phyloP scores from a whole-genome alignment of 2,888 invertebrate species.

The Molorchus minor region DNA sequence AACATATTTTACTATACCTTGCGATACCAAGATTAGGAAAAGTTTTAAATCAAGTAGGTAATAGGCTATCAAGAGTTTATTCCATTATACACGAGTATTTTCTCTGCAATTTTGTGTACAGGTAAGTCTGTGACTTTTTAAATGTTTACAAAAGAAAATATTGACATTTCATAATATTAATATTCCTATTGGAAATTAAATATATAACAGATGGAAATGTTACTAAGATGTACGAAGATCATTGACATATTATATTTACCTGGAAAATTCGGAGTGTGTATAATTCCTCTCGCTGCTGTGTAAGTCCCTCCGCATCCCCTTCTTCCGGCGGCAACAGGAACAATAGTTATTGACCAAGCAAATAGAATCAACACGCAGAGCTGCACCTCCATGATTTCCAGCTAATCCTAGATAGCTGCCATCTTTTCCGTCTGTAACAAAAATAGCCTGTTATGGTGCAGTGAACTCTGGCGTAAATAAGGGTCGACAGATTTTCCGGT shows the following conservation, averaged over 20 bases:
- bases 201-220: too few relatives aligned
- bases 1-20: too few relatives aligned
- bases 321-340: constrained; percentile 19
- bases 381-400: neutral
- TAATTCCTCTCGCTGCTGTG: constrained; percentile 72
- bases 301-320: constrained; percentile 73
- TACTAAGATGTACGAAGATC: neutral
- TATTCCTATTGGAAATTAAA: too few relatives aligned
- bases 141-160: too few relatives aligned
- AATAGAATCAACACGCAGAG: neutral
- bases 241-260: constrained; percentile 29
- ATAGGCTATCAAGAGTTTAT: too few relatives aligned
- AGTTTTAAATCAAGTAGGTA: too few relatives aligned
- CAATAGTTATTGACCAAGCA: neutral
- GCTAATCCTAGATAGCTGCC: neutral
- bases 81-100: too few relatives aligned
- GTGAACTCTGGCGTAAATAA: neutral
- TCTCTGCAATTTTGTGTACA: too few relatives aligned
- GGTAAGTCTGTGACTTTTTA: too few relatives aligned
- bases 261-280: constrained; percentile 88
- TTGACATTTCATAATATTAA: too few relatives aligned
- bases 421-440: constrained; percentile 11
- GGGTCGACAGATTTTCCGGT: neutral
- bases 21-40: too few relatives aligned
- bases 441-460: neutral